These are phyloP conservation scores for Panonychus citri DNA, from an alignment of 1,140 invertebrate genomes.

Conservation along the genomic window DNA sequence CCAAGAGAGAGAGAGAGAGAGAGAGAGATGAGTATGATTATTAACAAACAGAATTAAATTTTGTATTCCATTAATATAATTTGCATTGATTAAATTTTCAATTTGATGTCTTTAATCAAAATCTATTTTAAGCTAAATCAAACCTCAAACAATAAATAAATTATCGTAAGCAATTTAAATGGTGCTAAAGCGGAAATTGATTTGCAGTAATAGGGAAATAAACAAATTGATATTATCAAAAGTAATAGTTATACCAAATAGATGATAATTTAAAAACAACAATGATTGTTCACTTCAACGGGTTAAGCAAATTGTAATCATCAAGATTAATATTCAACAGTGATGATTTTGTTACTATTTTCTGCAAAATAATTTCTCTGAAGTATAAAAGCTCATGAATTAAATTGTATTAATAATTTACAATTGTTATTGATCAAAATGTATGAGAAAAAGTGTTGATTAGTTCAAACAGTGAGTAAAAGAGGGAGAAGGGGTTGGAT, in stretches of 20 bases:
- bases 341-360: background rate
- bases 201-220: too few relatives aligned
- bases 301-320: background rate
- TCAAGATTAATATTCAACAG: background rate
- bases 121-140: too few relatives aligned
- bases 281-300: background rate
- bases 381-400: background rate
- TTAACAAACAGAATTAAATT: too few relatives aligned
- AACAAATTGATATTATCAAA: too few relatives aligned
- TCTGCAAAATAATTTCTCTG: background rate
- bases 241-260: background rate
- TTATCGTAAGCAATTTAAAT: too few relatives aligned
- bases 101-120: too few relatives aligned
- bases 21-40: too few relatives aligned
- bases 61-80: too few relatives aligned
- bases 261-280: background rate
- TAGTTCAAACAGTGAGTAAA: background rate
- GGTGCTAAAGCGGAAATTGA: too few relatives aligned
- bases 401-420: background rate
- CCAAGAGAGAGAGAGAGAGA: too few relatives aligned
- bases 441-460: background rate
- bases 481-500: background rate
- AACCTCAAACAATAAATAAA: too few relatives aligned
- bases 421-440: background rate
- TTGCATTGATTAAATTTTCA: too few relatives aligned